Percentiles rank a stretch among this genome's conserved stretches.
phyloP scores from a whole-genome alignment of 1,140 invertebrate genomes.

The Parapsyche elsis region DNA sequence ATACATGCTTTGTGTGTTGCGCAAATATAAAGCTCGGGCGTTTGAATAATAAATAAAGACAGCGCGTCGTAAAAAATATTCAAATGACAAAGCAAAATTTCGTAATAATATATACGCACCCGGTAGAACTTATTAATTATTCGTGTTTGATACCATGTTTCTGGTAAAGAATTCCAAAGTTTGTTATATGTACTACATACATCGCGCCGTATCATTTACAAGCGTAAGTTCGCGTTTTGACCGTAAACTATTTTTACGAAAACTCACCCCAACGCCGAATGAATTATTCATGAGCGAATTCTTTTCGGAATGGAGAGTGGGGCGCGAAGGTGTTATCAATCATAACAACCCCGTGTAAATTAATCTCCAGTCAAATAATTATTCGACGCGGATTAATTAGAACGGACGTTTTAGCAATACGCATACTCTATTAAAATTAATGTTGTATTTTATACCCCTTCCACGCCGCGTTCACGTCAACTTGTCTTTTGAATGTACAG shows the following conservation, averaged over 20 bases:
- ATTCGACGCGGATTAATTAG: background rate
- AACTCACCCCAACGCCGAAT: background rate
- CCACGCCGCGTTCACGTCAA: no score
- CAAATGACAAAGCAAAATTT: no score
- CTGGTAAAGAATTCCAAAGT: background rate
- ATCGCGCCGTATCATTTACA: slow-evolving; percentile 6
- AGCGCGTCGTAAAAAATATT: no score
- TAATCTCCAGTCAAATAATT: slow-evolving; percentile 10
- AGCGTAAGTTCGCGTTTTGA: background rate
- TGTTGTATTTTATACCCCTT: no score
- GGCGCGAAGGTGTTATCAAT: slow-evolving; percentile 18
- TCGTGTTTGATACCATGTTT: no score
- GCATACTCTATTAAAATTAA: no score
- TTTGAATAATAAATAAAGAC: no score
- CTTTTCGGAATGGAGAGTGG: background rate
- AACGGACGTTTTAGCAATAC: background rate
- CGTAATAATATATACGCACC: no score
- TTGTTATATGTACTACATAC: slow-evolving; percentile 13
- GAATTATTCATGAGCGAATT: slow-evolving; percentile 17
- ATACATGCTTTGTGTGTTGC: no score
- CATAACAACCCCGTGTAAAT: background rate
- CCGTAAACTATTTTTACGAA: slow-evolving; percentile 17
- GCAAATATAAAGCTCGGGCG: no score
- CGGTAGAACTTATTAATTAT: no score
- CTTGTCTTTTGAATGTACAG: background rate